Evolutionary conservation across 2,113 vertebrate genomes (phyloP).

Genomic region (Sorex fumeus): DNA sequence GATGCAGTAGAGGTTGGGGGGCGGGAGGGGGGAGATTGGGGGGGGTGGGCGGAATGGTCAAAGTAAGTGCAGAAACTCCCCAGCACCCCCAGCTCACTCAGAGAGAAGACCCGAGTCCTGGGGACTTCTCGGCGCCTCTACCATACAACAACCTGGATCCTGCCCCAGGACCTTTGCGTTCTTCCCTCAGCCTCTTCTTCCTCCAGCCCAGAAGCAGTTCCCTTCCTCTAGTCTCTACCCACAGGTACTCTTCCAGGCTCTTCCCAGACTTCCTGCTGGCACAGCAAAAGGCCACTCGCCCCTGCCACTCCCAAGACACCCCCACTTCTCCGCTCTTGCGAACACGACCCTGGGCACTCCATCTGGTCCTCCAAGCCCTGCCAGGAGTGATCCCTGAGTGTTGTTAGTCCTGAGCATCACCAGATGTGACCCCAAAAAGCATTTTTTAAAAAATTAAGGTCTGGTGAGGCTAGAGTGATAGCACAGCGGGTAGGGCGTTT

Average conservation of each 20-base stretch:
- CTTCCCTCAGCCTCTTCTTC: not conserved
- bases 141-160: not conserved
- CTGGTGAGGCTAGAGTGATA: too few species aligned
- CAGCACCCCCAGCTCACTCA: not conserved
- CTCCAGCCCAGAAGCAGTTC: too few species aligned
- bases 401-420: too few species aligned
- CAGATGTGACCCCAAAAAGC: too few species aligned
- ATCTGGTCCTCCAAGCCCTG: too few species aligned
- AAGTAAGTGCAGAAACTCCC: constrained; percentile 40
- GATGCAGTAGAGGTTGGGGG: not conserved
- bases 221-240: not conserved
- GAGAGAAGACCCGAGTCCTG: constrained; percentile 60
- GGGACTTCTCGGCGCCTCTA: not conserved
- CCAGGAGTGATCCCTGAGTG: too few species aligned
- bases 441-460: too few species aligned
- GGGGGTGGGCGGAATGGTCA: not conserved
- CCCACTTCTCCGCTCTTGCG: not conserved
- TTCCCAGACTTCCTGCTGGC: not conserved
- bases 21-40: not conserved
- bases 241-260: not conserved
- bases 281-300: not conserved
- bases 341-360: too few species aligned
- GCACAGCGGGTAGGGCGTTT: too few species aligned
- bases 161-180: constrained; percentile 8
- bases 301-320: not conserved